Conservation (phyloP, 2,797 vertebrate genomes). For the Sciurus vulgaris region DNA sequence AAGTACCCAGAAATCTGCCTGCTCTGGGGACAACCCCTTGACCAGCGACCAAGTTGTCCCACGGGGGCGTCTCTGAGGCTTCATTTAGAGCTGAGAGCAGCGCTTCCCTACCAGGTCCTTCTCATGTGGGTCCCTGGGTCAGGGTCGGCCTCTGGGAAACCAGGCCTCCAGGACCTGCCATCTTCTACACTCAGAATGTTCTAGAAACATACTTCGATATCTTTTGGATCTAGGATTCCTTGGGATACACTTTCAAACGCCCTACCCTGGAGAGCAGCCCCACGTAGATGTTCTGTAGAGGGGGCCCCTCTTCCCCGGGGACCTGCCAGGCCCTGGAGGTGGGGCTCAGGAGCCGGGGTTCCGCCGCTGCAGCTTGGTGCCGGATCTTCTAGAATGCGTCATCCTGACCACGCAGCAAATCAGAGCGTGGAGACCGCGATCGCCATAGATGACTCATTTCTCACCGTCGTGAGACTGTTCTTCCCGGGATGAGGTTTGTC, state of each 20-base stretch:
- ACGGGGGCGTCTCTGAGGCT: not conserved
- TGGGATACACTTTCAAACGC: not conserved
- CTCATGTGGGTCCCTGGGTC: fast-evolving
- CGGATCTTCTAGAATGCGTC: not conserved
- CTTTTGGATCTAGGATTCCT: not conserved
- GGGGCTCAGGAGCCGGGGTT: not conserved
- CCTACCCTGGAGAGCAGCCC: not conserved
- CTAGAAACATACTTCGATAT: not conserved
- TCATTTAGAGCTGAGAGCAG: not conserved
- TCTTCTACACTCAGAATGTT: not conserved
- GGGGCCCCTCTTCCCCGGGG: not conserved
- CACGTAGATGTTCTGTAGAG: not conserved
- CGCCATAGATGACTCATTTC: not conserved
- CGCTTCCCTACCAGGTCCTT: not conserved
- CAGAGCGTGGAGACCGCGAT: not conserved
- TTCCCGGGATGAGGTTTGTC: not conserved
- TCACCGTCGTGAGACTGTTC: not conserved
- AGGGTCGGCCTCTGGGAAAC: not conserved
- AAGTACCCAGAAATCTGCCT: not conserved
- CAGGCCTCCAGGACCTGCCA: not conserved
- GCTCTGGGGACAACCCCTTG: not conserved
- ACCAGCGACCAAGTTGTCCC: not conserved
- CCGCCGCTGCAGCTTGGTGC: not conserved
- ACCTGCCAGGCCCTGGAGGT: no score
- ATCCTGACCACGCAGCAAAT: not conserved